Base-by-base conservation (phyloP, 1,140 invertebrate species). In the Heliconius nattereri region DNA sequence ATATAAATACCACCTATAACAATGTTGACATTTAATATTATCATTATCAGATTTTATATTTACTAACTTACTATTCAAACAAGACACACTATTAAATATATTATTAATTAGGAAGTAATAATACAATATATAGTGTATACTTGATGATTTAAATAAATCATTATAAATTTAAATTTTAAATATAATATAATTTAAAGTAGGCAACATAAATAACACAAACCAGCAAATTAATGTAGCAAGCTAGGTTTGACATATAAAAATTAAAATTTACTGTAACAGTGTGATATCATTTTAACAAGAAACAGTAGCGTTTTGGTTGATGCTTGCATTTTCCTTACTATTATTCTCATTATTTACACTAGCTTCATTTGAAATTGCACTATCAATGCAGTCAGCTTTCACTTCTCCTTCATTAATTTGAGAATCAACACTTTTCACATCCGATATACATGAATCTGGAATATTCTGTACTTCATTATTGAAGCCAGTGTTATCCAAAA, bases 361-460 rank as follows among this genome's bases (percentile, higher is more conserved):
- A 23, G n/a, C 8, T 23, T 57, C 54, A 9, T 23, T 57, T 57
- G 3, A 13, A 66, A 29, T 16, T 26, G 0, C 26, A 11, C 13
- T 26, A 11, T 66, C 60, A 26, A 23, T 3, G 6, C 19, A 26
- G 7, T 26, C 60, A 52, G 7, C 3, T 29, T 66, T 19, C 23
- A 26, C 26, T 35, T 19, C 7, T 40, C 74, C 78, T 19, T 49
- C 23, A 23, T 57, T 49, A 11, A 32, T 45, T 75, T 74, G 9
- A 19, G 40, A 32, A 72, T 82, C 70, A 71, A 77, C 78, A 75
- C 37, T 71, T 7, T 78, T 52, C 52, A 60, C n/a, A n/a, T 7
- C 54, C 9, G 54, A 11, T 23, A 7, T n/a, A n/a, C n/a, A 20
- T 57, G 20, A 8, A 57, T 60, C n/a, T 26, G 9, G 3, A 60